These are phyloP conservation scores for Metacarcinus magister DNA, from an alignment of 2,888 invertebrate genomes.

Conservation along the genomic window DNA sequence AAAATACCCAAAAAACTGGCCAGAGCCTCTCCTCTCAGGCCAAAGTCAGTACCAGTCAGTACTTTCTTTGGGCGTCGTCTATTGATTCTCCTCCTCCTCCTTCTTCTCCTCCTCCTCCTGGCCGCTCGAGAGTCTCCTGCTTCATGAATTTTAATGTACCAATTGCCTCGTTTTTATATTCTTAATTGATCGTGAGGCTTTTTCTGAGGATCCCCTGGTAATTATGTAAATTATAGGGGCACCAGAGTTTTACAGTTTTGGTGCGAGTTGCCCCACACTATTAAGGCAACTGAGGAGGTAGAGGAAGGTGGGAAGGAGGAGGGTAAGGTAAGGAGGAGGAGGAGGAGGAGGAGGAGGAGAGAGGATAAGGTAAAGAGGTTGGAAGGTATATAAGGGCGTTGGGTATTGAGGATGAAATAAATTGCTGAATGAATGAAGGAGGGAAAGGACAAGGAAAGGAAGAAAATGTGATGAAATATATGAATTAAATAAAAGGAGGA, in stretches of 20 bases:
- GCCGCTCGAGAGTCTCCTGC: conserved; percentile 8
- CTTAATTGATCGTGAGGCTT: conserved; percentile 70
- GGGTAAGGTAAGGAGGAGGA: neutral
- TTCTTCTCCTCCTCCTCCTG: neutral
- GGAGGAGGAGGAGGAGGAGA: neutral
- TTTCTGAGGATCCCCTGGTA: conserved; percentile 56
- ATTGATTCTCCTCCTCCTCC: neutral
- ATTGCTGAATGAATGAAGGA: neutral
- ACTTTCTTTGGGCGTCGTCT: neutral
- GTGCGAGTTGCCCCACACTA: conserved; percentile 51
- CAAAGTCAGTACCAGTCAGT: neutral
- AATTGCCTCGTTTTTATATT: conserved; percentile 67
- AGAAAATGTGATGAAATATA: no score
- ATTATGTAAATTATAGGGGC: conserved; percentile 68
- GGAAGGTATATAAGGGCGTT: neutral
- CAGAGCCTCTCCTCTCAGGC: neutral
- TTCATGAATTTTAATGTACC: conserved; percentile 72
- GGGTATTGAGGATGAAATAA: neutral
- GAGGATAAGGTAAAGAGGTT: neutral
- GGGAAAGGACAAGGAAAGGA: neutral
- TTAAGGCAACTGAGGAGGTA: neutral
- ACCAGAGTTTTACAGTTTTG: conserved; percentile 62
- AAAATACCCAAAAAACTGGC: neutral
- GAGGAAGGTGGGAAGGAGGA: neutral
- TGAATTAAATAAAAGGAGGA: neutral